These are phyloP conservation scores for Ibidorhyncha struthersii DNA, from an alignment of 2,113 vertebrate species.

Conservation along the genomic window DNA sequence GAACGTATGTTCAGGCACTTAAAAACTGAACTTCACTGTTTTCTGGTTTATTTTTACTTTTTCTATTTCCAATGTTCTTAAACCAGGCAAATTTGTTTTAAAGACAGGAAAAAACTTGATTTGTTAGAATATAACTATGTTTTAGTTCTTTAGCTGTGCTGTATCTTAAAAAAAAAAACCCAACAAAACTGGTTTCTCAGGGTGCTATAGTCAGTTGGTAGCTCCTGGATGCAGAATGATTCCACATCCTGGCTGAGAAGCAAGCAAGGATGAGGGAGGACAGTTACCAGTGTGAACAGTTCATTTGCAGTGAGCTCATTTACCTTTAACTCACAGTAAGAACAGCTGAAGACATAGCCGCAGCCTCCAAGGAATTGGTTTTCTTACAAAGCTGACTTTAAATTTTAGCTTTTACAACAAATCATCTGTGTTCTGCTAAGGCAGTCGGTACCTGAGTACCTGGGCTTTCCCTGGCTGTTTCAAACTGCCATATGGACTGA, in stretches of 20 bases:
- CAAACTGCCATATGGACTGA: neutral
- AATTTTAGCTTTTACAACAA: neutral
- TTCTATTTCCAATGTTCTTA: neutral
- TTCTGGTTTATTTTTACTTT: neutral
- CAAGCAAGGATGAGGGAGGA: accelerated
- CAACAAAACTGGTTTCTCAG: neutral
- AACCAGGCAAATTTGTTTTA: neutral
- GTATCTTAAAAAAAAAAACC: neutral
- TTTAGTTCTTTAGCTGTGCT: neutral
- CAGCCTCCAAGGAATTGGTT: neutral
- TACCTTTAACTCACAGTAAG: neutral
- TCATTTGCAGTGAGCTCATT: neutral
- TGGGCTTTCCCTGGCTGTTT: neutral
- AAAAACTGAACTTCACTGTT: neutral
- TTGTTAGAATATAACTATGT: neutral
- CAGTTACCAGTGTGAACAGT: neutral
- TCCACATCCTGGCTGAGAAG: neutral
- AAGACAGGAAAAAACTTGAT: neutral
- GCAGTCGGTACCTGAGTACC: neutral
- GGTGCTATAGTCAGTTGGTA: neutral
- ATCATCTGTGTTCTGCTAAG: neutral
- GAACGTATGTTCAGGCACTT: neutral
- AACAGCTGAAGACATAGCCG: neutral
- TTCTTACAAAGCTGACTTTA: neutral
- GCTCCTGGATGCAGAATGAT: neutral